Evolutionary conservation across 2,888 invertebrate species (phyloP), one percentile per base, ranked within the genome.

Genomic region (Abscondita cerata): DNA sequence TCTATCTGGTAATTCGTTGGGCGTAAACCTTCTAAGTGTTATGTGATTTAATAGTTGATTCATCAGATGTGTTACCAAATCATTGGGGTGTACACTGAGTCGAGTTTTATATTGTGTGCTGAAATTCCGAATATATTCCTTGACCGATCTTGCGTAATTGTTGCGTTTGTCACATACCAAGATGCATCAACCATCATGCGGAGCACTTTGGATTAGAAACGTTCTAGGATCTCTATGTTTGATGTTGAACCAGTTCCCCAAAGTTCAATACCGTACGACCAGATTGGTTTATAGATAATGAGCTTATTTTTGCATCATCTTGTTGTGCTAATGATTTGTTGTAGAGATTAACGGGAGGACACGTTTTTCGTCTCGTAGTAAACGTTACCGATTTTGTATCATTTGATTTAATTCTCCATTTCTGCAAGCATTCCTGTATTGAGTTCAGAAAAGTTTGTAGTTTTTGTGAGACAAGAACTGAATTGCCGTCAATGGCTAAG

Each of bases 351-450:
- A 31, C 50, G 31, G 50, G 31, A 13, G 31, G 13, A 13, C 50
- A 31, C 12, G 31, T 50, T 50, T 34, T 15, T 31, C 31, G 31
- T 50, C 25, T 25, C 2, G 16, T 50, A 13, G 62, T 65, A 12
- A 65, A 53, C 33, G 53, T 54, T 15, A 34, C 31, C 15, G 52
- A 59, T 54, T 66, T 66, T 1, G 46, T 40, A 36, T 34, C 47
- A 44, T 58, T 64, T 13, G 61, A 18, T 33, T 50, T 62, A 6
- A 62, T 65, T 34, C 59, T 54, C 64, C 64, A 65, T 8, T 41
- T 48, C 9, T 38, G 58, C 6, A 54, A 34, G 64, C 64, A 66
- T 1, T n/a, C 31, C 19, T 52, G 41, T 16, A 61, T 44, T 19
- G 52, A 38, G 41, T 53, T 52, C 8, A 62, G 16, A 18, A 25